These are phyloP conservation scores for Rhamnusium bicolor DNA, from an alignment of 2,888 invertebrate genomes.

Conservation along the genomic window DNA sequence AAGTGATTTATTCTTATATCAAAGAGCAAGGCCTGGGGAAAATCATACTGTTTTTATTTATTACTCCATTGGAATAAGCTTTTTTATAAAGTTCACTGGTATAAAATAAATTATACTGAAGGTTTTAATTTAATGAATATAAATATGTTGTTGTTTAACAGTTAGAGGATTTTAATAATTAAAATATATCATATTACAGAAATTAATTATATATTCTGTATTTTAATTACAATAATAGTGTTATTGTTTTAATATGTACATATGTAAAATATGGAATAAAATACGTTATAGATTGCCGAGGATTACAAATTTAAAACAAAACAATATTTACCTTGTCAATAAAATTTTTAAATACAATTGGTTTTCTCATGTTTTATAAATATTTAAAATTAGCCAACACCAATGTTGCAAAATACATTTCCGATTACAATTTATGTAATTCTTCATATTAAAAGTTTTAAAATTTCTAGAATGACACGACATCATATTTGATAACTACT, in stretches of 20 bases:
- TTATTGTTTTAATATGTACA: background rate
- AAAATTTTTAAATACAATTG: no score
- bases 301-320: no score
- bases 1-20: constrained; percentile 15
- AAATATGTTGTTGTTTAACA: background rate
- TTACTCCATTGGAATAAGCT: background rate
- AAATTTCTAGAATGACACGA: no score
- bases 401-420: no score
- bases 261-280: no score
- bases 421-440: no score
- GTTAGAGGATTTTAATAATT: background rate
- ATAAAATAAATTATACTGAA: background rate
- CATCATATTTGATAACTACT: no score
- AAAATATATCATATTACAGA: background rate
- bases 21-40: background rate
- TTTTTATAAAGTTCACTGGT: background rate
- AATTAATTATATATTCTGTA: background rate
- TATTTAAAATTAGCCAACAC: no score
- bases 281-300: no score
- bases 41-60: constrained; percentile 17
- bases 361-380: no score
- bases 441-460: no score
- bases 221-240: background rate
- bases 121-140: background rate
- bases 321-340: no score